Conservation (phyloP, 2,888 invertebrate species). For the Lottia scabra region DNA sequence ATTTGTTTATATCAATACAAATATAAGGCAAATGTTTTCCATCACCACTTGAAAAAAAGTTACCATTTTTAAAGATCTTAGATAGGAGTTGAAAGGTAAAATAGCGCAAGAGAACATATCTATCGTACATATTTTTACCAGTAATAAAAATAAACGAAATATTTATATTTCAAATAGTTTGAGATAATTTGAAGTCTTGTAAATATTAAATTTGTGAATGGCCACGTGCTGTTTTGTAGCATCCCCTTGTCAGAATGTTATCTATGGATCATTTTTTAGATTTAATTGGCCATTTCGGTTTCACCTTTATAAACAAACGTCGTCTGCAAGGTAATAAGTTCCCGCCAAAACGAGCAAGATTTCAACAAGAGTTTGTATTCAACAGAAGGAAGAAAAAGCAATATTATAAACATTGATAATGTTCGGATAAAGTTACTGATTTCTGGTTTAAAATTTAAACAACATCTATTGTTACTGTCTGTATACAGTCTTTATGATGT, state of each 20-base stretch:
- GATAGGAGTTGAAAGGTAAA: no score
- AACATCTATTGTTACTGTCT: no score
- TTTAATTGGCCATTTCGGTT: slow-evolving; percentile 4
- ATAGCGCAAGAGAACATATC: no score
- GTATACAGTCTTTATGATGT: no score
- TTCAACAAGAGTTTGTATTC: slow-evolving; percentile 5
- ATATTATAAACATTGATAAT: slow-evolving; percentile 1
- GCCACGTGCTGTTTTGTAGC: slow-evolving; percentile 4
- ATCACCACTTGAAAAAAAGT: not conserved
- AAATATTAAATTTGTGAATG: not conserved
- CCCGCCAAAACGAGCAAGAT: slow-evolving; percentile 1
- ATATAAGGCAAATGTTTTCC: not conserved
- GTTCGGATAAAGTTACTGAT: no score
- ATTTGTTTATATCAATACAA: no score
- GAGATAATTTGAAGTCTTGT: not conserved
- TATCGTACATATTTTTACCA: no score
- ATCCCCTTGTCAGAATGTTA: not conserved
- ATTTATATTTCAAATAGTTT: not conserved
- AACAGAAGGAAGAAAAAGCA: not conserved
- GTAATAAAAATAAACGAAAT: not conserved
- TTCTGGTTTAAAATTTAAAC: no score
- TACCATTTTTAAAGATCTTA: no score
- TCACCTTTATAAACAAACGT: slow-evolving; percentile 6
- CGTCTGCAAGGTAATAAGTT: slow-evolving; percentile 2
- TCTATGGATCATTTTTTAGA: not conserved